Evolutionary conservation across 2,888 invertebrate genomes (phyloP), one percentile per base, ranked within the genome.

Genomic region (Eurytoma californica): DNA sequence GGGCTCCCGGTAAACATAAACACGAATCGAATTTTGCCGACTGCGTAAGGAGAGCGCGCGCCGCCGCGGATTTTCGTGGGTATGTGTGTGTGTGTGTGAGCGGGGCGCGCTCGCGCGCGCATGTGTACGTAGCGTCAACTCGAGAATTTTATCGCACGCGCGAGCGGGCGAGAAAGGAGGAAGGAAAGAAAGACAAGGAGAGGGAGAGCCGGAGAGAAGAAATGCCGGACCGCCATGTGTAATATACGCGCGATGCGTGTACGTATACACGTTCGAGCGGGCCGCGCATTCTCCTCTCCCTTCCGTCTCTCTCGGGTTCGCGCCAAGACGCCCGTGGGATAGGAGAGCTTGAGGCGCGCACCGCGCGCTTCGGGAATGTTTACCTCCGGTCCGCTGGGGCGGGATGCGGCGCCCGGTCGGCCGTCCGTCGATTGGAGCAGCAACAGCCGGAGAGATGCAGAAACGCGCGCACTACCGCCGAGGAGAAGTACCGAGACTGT

Each of bases 1-100:
- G 85, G 84, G 83, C 86, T 86, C 86, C 85, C 85, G 84, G 88
- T 88, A 88, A 88, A 88, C 88, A 88, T 88, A 88, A 88, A 88
- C 88, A 88, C 84, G 85, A 83, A 84, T 80, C 84, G 83, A 84
- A 83, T 80, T 83, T 83, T 79, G 72, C 72, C 65, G 70, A 74
- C 57, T 79, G 49, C 51, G 58, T 58, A 60, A 69, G 73, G 47
- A 63, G 30, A 53, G 55, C 18, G 53, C 53, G 53, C 53, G 53
- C 53, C 53, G 14, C 53, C 51, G 65, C 28, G 3, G 60, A 24
- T 58, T 67, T 16, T 28, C 51, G n/a, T n/a, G n/a, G n/a, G n/a
- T 24, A 12, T 14, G 16, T 12, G 63, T 28, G 9, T 16, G 14
- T 53, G 5, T n/a, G 28, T n/a, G 7, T 16, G 47, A n/a, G n/a